Conservation (phyloP, 1,140 invertebrate genomes). For the Argopecten irradians region DNA sequence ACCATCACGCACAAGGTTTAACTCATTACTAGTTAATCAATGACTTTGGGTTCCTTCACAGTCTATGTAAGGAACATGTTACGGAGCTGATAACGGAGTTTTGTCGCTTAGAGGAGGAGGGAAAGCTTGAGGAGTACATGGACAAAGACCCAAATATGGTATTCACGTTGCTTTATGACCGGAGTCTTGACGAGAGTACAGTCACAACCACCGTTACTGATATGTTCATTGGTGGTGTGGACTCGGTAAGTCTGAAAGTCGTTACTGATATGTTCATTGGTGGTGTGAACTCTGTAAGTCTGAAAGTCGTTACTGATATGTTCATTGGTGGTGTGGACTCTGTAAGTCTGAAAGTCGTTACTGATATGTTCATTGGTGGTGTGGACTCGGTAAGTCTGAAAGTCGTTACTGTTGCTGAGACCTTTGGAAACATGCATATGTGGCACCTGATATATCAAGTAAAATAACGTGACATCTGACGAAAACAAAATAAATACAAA, state of each 20-base stretch:
- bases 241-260: slow-evolving; percentile 30
- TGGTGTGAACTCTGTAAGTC: not conserved
- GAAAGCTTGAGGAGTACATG: slow-evolving; percentile 28
- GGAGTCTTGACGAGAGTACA: slow-evolving; percentile 27
- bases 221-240: slow-evolving; percentile 29
- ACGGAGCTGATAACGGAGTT: not conserved
- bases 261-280: not conserved
- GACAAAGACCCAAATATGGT: slow-evolving; percentile 40
- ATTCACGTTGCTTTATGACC: slow-evolving; percentile 26
- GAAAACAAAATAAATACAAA: too few relatives aligned
- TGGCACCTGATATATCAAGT: too few relatives aligned
- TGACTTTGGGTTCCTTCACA: not conserved
- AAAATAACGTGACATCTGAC: too few relatives aligned
- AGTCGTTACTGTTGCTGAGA: too few relatives aligned
- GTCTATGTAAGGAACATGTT: not conserved
- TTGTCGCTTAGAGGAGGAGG: not conserved
- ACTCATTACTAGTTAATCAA: too few relatives aligned
- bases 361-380: too few relatives aligned
- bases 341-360: too few relatives aligned
- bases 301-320: not conserved
- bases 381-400: too few relatives aligned
- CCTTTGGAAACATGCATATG: too few relatives aligned
- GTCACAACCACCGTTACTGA: slow-evolving; percentile 20
- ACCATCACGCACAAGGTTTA: too few relatives aligned
- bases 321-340: not conserved